phyloP scores from a whole-genome alignment of 2,797 vertebrate species.

The Galago senegalensis region DNA sequence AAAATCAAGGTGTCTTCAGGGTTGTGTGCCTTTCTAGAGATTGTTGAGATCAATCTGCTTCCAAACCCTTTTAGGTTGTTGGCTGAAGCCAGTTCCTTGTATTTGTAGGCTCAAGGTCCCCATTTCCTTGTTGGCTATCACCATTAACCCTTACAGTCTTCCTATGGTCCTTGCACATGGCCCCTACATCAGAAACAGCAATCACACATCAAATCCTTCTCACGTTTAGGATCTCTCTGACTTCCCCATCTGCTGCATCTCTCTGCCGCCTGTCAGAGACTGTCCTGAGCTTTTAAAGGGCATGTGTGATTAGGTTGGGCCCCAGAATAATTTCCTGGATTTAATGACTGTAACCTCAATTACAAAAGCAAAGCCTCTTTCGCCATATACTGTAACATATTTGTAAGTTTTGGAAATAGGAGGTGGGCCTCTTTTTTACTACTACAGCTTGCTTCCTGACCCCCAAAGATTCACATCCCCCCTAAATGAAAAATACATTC shows the following conservation, averaged over 20 bases:
- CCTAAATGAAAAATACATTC: not conserved
- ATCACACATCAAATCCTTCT: not conserved
- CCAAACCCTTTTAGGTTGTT: not conserved
- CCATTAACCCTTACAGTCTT: not conserved
- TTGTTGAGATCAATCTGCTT: not conserved
- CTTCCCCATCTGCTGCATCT: not conserved
- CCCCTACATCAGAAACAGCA: not conserved
- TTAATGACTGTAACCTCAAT: not conserved
- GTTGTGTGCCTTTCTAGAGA: not conserved
- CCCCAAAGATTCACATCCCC: not conserved
- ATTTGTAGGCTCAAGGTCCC: not conserved
- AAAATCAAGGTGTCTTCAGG: not conserved
- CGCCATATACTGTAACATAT: not conserved
- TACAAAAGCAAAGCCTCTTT: not conserved
- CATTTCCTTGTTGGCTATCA: not conserved
- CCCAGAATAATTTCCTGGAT: not conserved
- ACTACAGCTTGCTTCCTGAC: not conserved
- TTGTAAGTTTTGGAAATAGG: conserved; percentile 4
- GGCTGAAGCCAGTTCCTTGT: not conserved
- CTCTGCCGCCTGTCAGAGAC: not conserved
- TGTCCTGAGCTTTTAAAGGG: conserved; percentile 40
- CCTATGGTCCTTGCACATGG: not conserved
- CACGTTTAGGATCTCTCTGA: not conserved
- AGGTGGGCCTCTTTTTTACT: not conserved
- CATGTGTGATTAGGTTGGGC: not conserved